These are phyloP conservation scores for Cydia amplana DNA, from an alignment of 1,140 invertebrate genomes.

Conservation along the genomic window DNA sequence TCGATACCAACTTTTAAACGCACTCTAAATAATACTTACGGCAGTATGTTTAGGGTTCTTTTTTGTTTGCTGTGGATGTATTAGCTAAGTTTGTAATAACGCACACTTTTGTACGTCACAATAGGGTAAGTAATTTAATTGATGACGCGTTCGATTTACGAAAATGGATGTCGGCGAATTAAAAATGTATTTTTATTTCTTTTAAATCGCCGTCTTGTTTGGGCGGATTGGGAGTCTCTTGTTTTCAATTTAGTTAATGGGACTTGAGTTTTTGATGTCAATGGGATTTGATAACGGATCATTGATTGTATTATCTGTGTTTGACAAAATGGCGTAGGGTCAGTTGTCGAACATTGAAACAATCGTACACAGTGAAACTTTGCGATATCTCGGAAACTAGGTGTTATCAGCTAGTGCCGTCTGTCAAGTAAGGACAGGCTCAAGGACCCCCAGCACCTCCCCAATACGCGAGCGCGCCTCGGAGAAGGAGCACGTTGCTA, in stretches of 20 bases:
- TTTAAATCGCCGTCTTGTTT: conserved; percentile 34
- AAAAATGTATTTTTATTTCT: conserved; percentile 57
- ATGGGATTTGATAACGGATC: conserved; percentile 2
- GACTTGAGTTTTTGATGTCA: conserved; percentile 11
- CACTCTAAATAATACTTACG: conserved; percentile 19
- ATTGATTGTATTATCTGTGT: conserved; percentile 7
- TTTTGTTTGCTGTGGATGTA: conserved; percentile 36
- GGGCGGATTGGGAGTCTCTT: conserved; percentile 17
- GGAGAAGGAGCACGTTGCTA: too few species aligned
- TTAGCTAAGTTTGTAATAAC: conserved; percentile 35
- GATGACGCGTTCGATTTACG: conserved; percentile 70
- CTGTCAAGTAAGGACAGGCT: too few species aligned
- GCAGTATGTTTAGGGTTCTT: conserved; percentile 35
- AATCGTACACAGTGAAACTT: too few species aligned
- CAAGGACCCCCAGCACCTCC: too few species aligned
- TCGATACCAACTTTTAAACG: conserved; percentile 34
- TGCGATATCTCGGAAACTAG: too few species aligned
- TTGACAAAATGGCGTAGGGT: neutral
- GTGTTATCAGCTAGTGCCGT: too few species aligned
- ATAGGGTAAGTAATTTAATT: conserved; percentile 73
- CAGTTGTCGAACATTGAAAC: too few species aligned
- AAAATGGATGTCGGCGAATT: conserved; percentile 58
- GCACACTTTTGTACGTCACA: conserved; percentile 52
- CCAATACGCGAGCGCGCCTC: too few species aligned
- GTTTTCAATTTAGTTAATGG: conserved; percentile 31